Conservation (phyloP, 2,888 invertebrate genomes). For the Catocala sponsa region DNA sequence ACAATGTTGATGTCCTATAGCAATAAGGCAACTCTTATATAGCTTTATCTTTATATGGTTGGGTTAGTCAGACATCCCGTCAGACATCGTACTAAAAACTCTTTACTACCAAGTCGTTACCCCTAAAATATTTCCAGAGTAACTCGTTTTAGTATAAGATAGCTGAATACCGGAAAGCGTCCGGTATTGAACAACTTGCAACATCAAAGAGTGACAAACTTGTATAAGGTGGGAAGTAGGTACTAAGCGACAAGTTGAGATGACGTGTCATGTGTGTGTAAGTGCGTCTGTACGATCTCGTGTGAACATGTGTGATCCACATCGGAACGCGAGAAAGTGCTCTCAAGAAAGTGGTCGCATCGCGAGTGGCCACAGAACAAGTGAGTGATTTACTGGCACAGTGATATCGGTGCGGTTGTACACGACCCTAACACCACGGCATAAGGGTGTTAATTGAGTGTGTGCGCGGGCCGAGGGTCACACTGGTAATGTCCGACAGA, state of each 20-base stretch:
- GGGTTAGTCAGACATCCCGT: too few relatives aligned
- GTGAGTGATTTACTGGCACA: conserved; percentile 19
- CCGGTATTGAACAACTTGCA: too few relatives aligned
- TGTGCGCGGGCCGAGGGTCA: background rate
- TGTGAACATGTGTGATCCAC: conserved; percentile 25
- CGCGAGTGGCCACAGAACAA: conserved; percentile 33
- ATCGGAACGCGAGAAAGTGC: conserved; percentile 44
- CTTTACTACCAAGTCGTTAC: too few relatives aligned
- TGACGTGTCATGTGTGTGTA: background rate
- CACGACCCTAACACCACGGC: conserved; percentile 5
- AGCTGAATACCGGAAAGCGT: too few relatives aligned
- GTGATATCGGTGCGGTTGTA: conserved; percentile 5
- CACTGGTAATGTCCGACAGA: background rate
- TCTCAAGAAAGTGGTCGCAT: conserved; percentile 44
- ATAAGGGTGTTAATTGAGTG: conserved; percentile 12
- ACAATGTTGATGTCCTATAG: too few relatives aligned
- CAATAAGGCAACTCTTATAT: too few relatives aligned
- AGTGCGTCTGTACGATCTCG: background rate
- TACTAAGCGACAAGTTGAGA: background rate
- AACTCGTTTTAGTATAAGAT: too few relatives aligned
- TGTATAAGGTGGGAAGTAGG: background rate
- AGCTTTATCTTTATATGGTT: too few relatives aligned
- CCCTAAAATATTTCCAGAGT: too few relatives aligned
- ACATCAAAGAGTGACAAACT: too few relatives aligned
- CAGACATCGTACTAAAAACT: too few relatives aligned